Evolutionary conservation across 2,888 invertebrate species (phyloP).

Genomic region (Machimus atricapillus): DNA sequence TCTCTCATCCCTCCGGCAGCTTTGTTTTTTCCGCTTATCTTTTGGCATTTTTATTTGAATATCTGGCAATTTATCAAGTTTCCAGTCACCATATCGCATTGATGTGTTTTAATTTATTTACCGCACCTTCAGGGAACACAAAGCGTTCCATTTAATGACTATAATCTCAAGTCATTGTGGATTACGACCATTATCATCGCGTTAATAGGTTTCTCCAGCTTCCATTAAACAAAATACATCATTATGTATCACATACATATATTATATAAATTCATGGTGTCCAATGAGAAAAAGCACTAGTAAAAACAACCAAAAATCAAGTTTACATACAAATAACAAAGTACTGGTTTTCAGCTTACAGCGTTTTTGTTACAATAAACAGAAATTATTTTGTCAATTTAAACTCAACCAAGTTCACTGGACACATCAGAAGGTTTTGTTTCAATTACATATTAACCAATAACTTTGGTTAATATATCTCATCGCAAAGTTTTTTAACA

Average conservation of each 20-base stretch:
- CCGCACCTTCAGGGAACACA: neutral
- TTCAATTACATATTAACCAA: no score
- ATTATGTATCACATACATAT: neutral
- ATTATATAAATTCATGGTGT: no score
- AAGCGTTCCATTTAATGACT: neutral
- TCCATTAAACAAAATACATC: neutral
- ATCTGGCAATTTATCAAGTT: conserved; percentile 49
- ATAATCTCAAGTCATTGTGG: conserved; percentile 8
- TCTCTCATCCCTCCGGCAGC: conserved; percentile 42
- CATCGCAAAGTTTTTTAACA: no score
- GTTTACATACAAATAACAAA: no score
- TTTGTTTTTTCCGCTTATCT: conserved; percentile 50
- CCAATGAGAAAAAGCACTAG: no score
- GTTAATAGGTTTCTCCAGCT: neutral
- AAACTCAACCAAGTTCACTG: no score
- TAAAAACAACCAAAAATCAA: no score
- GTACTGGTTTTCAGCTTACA: no score
- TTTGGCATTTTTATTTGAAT: conserved; percentile 51
- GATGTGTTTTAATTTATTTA: conserved; percentile 33
- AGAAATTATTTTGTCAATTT: no score
- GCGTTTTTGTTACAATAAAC: no score
- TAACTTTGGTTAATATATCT: no score
- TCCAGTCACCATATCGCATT: conserved; percentile 16
- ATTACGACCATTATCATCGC: neutral
- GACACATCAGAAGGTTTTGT: no score